Percentiles rank a stretch among this genome's conserved stretches.
phyloP scores from a whole-genome alignment of 2,888 invertebrate species.

The Tenthredo mesomela region DNA sequence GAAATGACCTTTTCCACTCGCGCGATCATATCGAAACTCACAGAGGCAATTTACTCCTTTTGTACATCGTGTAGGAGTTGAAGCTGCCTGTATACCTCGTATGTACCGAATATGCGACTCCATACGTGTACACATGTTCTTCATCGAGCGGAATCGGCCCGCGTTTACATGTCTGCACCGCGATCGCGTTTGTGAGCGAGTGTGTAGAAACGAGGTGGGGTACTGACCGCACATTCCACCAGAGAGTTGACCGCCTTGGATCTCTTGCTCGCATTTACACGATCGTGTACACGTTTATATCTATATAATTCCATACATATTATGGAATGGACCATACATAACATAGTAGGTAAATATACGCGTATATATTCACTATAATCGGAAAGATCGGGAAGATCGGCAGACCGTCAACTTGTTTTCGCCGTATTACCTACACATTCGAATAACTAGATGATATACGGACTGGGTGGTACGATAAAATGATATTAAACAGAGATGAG shows the following conservation, averaged over 20 bases:
- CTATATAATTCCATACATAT: background rate
- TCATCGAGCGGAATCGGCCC: constrained; percentile 13
- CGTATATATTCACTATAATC: background rate
- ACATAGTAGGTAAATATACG: background rate
- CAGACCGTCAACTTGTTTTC: constrained; percentile 3
- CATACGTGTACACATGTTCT: constrained; percentile 15
- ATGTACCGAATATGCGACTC: constrained; percentile 34
- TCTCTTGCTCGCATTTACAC: constrained; percentile 41
- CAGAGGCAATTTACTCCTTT: constrained; percentile 17
- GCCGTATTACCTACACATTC: background rate
- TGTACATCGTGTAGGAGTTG: constrained; percentile 16
- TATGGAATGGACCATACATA: background rate
- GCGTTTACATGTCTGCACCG: constrained; percentile 53
- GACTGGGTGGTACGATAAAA: background rate
- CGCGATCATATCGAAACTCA: background rate
- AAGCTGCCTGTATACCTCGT: background rate
- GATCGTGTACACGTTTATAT: constrained; percentile 11
- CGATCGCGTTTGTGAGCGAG: constrained; percentile 35
- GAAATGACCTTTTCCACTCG: background rate
- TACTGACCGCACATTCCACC: constrained; percentile 72
- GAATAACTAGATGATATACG: background rate
- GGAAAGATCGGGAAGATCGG: background rate
- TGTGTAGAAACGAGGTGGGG: constrained; percentile 60
- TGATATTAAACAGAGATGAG: background rate
- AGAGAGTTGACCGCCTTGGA: constrained; percentile 67